Evolutionary conservation across 2,888 invertebrate genomes (phyloP).

Genomic region (Cactoblastis cactorum): DNA sequence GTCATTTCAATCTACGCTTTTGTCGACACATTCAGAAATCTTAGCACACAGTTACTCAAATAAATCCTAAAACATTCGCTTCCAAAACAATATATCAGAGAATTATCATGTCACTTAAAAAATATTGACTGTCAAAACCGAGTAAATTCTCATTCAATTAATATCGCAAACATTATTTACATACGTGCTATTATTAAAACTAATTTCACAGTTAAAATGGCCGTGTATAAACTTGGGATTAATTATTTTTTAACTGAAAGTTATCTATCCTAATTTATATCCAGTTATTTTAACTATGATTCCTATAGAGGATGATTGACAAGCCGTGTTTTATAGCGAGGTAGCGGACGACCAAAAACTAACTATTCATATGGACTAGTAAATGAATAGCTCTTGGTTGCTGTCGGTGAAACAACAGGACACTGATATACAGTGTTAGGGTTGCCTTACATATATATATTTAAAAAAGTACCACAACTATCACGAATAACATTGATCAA

Average conservation of each 20-base stretch:
- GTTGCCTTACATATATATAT: background rate
- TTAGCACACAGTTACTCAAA: too few species aligned
- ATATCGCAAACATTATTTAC: constrained; percentile 7
- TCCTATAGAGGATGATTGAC: background rate
- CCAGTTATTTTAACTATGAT: background rate
- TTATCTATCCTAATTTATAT: background rate
- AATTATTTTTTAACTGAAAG: background rate
- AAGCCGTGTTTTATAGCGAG: constrained; percentile 5
- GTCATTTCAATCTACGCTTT: too few species aligned
- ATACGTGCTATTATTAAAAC: constrained; percentile 9
- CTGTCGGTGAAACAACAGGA: background rate
- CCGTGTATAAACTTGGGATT: background rate
- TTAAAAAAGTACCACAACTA: background rate
- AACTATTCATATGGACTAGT: constrained; percentile 5
- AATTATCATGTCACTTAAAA: constrained; percentile 4
- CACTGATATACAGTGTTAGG: background rate
- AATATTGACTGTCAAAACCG: constrained; percentile 1
- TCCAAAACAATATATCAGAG: background rate
- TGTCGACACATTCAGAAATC: too few species aligned
- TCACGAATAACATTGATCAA: background rate
- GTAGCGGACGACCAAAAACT: background rate
- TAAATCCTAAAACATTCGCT: background rate
- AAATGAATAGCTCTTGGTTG: background rate
- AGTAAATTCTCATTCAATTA: background rate
- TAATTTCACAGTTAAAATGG: background rate